Conservation (phyloP, 2,888 invertebrate species). For the Erebia epiphron region DNA sequence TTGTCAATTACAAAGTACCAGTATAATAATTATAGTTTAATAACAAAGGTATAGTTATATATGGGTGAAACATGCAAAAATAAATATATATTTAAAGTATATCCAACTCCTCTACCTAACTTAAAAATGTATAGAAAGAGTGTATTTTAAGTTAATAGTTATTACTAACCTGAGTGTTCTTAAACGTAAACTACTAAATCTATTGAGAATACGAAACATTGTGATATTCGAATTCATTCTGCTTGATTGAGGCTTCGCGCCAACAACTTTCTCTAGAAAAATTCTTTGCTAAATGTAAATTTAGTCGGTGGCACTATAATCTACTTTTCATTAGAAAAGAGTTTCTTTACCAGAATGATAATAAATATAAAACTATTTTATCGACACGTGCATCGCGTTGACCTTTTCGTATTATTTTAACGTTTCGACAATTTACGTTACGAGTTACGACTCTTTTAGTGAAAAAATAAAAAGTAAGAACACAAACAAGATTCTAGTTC, state of each 20-base stretch:
- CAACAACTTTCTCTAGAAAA: slow-evolving; percentile 38
- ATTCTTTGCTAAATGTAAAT: slow-evolving; percentile 5
- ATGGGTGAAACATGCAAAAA: too few relatives aligned
- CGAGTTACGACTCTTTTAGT: too few relatives aligned
- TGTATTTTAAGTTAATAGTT: neutral
- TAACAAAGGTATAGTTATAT: too few relatives aligned
- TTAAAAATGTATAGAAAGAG: too few relatives aligned
- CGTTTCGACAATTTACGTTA: too few relatives aligned
- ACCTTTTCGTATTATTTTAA: neutral
- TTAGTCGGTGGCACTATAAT: neutral
- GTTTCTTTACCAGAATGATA: neutral
- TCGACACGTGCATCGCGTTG: neutral
- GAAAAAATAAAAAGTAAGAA: too few relatives aligned
- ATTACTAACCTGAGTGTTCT: slow-evolving; percentile 27
- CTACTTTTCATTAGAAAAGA: neutral
- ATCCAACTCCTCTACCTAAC: too few relatives aligned
- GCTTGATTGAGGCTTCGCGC: slow-evolving; percentile 32
- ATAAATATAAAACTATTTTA: neutral
- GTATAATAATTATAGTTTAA: too few relatives aligned
- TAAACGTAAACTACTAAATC: slow-evolving; percentile 23
- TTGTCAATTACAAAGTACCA: too few relatives aligned
- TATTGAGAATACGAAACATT: slow-evolving; percentile 29
- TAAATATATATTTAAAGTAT: too few relatives aligned
- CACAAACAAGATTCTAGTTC: too few relatives aligned
- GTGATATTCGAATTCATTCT: slow-evolving; percentile 30